phyloP scores from a whole-genome alignment of 2,113 vertebrate species.

The Theristicus caerulescens region DNA sequence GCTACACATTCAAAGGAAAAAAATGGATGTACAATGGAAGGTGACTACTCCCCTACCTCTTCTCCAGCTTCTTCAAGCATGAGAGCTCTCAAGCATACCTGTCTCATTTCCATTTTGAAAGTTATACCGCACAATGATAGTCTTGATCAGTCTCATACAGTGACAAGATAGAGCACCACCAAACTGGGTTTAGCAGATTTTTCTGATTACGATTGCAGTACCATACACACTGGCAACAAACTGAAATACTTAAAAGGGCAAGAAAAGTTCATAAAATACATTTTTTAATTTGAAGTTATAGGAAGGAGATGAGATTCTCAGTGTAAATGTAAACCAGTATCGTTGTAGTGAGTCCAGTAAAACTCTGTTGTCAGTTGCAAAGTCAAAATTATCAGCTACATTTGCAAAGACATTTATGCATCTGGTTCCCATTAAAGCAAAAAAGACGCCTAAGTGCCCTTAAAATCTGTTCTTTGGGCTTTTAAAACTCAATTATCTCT shows the following conservation, averaged over 20 bases:
- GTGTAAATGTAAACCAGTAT: background rate
- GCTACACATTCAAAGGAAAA: background rate
- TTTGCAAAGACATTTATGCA: background rate
- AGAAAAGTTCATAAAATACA: background rate
- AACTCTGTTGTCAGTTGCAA: background rate
- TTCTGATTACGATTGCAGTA: background rate
- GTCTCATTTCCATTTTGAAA: background rate
- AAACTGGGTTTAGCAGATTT: background rate
- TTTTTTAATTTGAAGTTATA: background rate
- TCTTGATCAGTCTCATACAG: background rate
- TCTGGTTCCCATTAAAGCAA: background rate
- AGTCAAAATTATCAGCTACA: background rate
- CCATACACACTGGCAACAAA: background rate
- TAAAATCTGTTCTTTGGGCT: background rate
- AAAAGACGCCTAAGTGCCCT: background rate
- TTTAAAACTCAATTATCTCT: background rate
- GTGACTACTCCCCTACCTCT: background rate
- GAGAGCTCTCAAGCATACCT: background rate
- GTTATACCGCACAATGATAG: background rate
- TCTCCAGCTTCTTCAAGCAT: background rate
- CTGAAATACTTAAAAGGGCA: background rate
- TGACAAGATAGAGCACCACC: background rate
- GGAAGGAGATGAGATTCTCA: background rate
- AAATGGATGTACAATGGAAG: background rate
- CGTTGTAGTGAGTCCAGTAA: background rate